These are phyloP conservation scores for Theocolax elegans DNA, from an alignment of 1,140 invertebrate species.

Conservation along the genomic window DNA sequence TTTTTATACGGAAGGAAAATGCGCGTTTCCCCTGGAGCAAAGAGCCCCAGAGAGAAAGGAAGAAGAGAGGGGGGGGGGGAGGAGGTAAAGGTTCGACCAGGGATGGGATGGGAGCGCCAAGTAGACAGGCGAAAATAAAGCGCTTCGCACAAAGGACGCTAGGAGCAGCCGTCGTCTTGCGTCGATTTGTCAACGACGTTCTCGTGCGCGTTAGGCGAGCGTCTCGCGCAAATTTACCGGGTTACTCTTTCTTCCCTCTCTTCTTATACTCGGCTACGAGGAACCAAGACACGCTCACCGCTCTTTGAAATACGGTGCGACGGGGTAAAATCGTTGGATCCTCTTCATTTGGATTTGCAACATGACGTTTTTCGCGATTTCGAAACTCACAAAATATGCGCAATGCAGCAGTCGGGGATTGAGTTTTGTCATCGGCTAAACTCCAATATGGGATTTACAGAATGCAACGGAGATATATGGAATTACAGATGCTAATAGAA, in stretches of 20 bases:
- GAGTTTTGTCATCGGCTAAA: background rate
- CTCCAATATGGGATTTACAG: too few species aligned
- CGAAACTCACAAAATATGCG: background rate
- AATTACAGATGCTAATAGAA: too few species aligned
- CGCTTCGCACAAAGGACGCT: constrained; percentile 13
- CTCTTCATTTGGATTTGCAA: constrained; percentile 8
- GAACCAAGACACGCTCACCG: too few species aligned
- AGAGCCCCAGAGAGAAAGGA: background rate
- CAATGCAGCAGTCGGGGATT: background rate
- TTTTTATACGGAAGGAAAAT: background rate
- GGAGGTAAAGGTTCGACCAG: background rate
- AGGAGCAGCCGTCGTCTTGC: background rate
- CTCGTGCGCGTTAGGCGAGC: background rate
- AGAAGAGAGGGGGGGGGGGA: background rate
- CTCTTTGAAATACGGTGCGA: background rate
- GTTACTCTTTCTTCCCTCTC: too few species aligned
- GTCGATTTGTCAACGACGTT: constrained; percentile 36
- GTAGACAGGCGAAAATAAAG: constrained; percentile 11
- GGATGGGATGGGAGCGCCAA: background rate
- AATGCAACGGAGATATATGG: too few species aligned
- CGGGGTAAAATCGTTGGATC: constrained; percentile 10
- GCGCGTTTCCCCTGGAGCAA: background rate
- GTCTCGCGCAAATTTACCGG: constrained; percentile 31
- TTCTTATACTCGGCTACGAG: too few species aligned
- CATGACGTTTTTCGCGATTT: constrained; percentile 6